Evolutionary conservation across 2,113 vertebrate genomes (phyloP).

Genomic region (Stomatorhinus ivindoensis): DNA sequence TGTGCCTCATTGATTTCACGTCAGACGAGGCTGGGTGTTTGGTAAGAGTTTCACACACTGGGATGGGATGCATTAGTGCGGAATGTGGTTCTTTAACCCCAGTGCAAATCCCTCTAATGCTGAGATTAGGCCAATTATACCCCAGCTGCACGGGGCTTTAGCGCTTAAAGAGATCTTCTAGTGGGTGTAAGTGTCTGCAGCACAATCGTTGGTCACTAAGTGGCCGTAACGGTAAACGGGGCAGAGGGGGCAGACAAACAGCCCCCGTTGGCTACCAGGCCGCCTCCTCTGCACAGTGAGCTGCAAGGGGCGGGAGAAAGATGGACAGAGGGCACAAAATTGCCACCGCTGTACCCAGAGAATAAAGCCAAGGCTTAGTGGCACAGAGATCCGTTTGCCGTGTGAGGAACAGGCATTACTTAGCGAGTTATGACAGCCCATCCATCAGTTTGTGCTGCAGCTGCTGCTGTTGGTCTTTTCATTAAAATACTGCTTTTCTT

Average conservation of each 20-base stretch:
- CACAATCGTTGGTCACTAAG: background rate
- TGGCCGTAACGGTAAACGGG: background rate
- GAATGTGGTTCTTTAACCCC: slow-evolving; percentile 31
- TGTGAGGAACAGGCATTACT: background rate
- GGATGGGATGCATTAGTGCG: slow-evolving; percentile 40
- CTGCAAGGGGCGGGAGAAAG: background rate
- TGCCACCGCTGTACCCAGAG: background rate
- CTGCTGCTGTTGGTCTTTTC: background rate
- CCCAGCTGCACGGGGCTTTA: background rate
- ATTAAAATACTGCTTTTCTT: background rate
- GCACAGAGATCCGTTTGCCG: background rate
- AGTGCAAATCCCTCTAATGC: slow-evolving; percentile 28
- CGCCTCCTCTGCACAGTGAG: background rate
- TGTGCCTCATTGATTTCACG: slow-evolving; percentile 50
- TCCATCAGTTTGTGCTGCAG: background rate
- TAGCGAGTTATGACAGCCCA: no score
- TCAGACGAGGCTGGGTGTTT: slow-evolving; percentile 46
- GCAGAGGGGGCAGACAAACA: background rate
- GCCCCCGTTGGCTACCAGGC: background rate
- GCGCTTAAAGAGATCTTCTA: background rate
- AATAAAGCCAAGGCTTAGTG: background rate
- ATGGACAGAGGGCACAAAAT: background rate
- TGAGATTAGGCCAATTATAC: background rate
- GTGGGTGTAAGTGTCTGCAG: background rate
- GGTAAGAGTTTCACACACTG: slow-evolving; percentile 36